phyloP scores from a whole-genome alignment of 2,888 invertebrate genomes.

The Drosophila longiperda region DNA sequence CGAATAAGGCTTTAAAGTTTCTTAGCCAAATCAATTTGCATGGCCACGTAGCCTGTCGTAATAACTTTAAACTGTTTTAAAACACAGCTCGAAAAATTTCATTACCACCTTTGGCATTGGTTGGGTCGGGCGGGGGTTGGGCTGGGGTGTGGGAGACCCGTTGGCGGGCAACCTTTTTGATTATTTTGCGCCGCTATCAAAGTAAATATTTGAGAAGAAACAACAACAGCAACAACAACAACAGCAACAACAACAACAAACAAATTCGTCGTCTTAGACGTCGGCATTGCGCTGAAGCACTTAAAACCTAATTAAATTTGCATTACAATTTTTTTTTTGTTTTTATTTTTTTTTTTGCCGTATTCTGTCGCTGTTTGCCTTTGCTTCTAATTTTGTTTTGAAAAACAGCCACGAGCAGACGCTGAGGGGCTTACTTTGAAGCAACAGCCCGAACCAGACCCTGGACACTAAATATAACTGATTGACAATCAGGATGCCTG shows the following conservation, averaged over 20 bases:
- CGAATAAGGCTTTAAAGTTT: conserved; percentile 59
- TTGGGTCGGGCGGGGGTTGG: conserved; percentile 1
- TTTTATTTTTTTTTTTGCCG: conserved; percentile 46
- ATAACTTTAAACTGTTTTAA: conserved; percentile 79
- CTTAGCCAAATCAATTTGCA: conserved; percentile 74
- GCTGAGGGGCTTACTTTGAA: conserved; percentile 59
- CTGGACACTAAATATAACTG: conserved; percentile 47
- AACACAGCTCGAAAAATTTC: conserved; percentile 78
- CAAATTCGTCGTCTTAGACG: conserved; percentile 61
- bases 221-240: conserved; percentile 38
- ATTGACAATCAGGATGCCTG: conserved; percentile 68
- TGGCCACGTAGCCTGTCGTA: conserved; percentile 64
- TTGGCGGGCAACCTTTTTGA: conserved; percentile 69
- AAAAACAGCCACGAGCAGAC: conserved; percentile 70
- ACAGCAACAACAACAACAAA: conserved; percentile 24
- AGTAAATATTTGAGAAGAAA: conserved; percentile 77
- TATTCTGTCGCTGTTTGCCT: conserved; percentile 41
- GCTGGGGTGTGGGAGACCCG: not conserved
- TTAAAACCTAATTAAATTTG: conserved; percentile 81
- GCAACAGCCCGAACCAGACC: conserved; percentile 27
- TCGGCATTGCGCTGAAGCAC: conserved; percentile 72
- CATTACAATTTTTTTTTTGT: conserved; percentile 72
- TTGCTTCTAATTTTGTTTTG: conserved; percentile 74
- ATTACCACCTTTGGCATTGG: conserved; percentile 67
- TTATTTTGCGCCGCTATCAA: conserved; percentile 74